phyloP scores from a whole-genome alignment of 2,797 vertebrate species.

The Tenualosa thibaudeaui region DNA sequence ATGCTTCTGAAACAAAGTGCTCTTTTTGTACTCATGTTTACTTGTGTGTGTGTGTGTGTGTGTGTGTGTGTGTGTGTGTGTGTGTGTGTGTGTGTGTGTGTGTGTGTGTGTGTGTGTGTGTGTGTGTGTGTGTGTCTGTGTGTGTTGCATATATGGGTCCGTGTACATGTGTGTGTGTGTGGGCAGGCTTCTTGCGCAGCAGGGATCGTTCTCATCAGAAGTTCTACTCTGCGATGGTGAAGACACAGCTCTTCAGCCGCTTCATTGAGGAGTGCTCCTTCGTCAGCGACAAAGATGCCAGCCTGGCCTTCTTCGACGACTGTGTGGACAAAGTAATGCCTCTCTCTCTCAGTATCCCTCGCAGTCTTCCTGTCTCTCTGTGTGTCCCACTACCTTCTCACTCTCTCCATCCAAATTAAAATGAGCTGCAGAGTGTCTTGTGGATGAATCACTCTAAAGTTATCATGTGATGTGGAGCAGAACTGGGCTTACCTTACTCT shows the following conservation, averaged over 20 bases:
- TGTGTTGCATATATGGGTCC: neutral
- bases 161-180: constrained; percentile 22
- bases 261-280: constrained; percentile 99
- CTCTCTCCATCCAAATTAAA: too few relatives aligned
- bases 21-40: neutral
- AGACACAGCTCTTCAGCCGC: constrained; percentile 99
- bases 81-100: constrained; percentile 29
- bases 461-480: too few relatives aligned
- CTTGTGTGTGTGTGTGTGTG: neutral
- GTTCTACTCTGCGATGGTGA: constrained; percentile 97
- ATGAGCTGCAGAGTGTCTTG: too few relatives aligned
- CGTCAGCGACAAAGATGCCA: constrained; percentile 97
- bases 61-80: neutral
- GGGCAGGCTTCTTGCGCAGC: constrained; percentile 92
- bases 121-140: neutral
- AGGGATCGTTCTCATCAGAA: constrained; percentile 97
- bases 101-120: neutral
- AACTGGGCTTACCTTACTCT: too few relatives aligned
- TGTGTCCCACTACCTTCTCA: neutral
- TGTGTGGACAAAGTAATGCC: constrained; percentile 95
- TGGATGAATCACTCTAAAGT: too few relatives aligned
- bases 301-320: constrained; percentile 98
- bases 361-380: neutral
- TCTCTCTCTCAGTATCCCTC: neutral
- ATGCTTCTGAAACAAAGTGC: neutral